These are phyloP conservation scores for Pseudochirops corinnae DNA, from an alignment of 2,797 vertebrate genomes.

Conservation along the genomic window DNA sequence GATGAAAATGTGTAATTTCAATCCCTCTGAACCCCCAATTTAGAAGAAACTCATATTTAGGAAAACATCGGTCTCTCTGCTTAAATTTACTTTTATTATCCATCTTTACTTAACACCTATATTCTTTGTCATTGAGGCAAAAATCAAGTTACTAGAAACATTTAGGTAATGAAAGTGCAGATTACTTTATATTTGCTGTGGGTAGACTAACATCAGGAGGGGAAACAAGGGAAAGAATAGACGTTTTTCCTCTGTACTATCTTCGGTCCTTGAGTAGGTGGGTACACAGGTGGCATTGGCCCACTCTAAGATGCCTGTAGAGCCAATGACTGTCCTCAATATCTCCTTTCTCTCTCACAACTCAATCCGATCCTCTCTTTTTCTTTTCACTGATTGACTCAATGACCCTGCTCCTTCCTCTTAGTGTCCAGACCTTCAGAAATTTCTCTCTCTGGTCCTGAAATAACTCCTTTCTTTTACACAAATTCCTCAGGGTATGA, in stretches of 20 bases:
- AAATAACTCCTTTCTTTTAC: background rate
- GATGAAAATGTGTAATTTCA: background rate
- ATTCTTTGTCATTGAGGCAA: background rate
- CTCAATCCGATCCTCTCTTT: background rate
- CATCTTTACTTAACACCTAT: background rate
- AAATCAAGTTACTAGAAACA: background rate
- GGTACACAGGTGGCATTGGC: background rate
- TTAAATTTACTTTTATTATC: background rate
- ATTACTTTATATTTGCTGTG: background rate
- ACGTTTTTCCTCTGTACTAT: background rate
- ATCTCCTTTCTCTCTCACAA: background rate
- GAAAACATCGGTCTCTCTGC: background rate
- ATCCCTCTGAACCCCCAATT: background rate
- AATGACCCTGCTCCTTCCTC: background rate
- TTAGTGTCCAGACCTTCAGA: background rate
- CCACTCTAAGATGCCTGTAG: background rate
- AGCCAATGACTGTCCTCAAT: background rate
- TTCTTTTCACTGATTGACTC: background rate
- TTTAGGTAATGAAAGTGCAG: background rate
- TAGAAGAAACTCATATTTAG: background rate
- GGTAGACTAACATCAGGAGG: background rate
- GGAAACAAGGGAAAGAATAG: background rate
- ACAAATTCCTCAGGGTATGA: background rate
- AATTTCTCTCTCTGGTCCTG: background rate
- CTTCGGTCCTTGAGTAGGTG: background rate